Evolutionary conservation across 2,888 invertebrate species (phyloP), one percentile per base, ranked within the genome.

Genomic region (Drosophila crucigera): DNA sequence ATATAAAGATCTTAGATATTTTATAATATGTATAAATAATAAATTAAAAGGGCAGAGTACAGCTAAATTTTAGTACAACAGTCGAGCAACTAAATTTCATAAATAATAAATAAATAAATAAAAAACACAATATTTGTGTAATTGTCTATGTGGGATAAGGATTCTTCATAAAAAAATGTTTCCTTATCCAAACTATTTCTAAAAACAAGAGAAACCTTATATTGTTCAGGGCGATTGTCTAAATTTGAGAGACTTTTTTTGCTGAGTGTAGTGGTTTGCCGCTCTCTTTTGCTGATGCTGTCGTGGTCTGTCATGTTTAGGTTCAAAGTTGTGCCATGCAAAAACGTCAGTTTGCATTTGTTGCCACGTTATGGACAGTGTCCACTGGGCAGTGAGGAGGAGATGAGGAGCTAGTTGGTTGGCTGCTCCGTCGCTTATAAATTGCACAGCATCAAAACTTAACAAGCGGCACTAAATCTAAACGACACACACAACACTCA

Each of bases 381-480:
- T 49, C 63, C 80, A 62, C 7, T 30, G 31, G n/a, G 3, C n/a
- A 14, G 39, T 22, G 52, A 9, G 37, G 6, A 11, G 19, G 19
- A 43, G 66, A 9, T 16, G 50, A 49, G 11, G 43, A 30, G 53
- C 16, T 3, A 25, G 47, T 47, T 47, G 47, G 22, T 47, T 47
- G 16, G 47, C 47, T 47, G 47, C 25, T 60, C 58, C 56, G 78
- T 61, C 78, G 75, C 68, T 89, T 89, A 87, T 86, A 87, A 87
- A 91, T 87, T 88, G 80, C 83, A 76, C 66, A 56, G 80, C 90
- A 91, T 87, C 87, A 91, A 82, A 91, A 87, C 88, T 83, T 91
- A 89, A 89, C 91, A 88, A 87, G 91, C 91, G 90, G 83, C 91
- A 88, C 91, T 88, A 91, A 88, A 89, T 88, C 91, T 91, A 88